Percentiles rank a stretch among this genome's conserved stretches.
Evolutionary conservation across 64 coral and sea anemone genomes (phyloP).

Genomic region (Pocillopora damicornis): DNA sequence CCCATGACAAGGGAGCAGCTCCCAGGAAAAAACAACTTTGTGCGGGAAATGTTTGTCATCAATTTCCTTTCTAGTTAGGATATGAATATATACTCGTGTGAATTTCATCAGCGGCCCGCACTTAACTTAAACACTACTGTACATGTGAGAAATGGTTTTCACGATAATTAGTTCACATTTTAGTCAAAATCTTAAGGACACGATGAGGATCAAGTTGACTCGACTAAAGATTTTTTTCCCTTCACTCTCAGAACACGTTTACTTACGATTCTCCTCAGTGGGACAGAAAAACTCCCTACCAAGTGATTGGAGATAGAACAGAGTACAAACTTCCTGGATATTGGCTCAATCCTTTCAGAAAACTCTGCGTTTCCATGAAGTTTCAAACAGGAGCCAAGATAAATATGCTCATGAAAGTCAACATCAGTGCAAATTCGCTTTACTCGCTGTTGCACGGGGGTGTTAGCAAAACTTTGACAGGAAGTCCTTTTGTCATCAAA

Average conservation of each 20-base stretch:
- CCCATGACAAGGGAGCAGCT: too few relatives aligned
- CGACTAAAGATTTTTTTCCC: not conserved
- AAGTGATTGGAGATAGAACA: not conserved
- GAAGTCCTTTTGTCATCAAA: not conserved
- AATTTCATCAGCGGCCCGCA: too few relatives aligned
- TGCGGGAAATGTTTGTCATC: too few relatives aligned
- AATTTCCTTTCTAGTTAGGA: too few relatives aligned
- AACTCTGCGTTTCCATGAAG: not conserved
- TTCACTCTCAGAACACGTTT: not conserved
- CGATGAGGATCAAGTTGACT: too few relatives aligned
- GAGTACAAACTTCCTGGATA: not conserved
- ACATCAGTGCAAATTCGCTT: not conserved
- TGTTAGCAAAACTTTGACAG: not conserved
- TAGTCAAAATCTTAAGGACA: too few relatives aligned
- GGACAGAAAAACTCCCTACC: not conserved
- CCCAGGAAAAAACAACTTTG: too few relatives aligned
- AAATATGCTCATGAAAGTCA: not conserved
- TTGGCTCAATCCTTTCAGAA: not conserved
- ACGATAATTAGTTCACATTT: too few relatives aligned
- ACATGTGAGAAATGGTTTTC: too few relatives aligned
- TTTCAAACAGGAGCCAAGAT: not conserved
- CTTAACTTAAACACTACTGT: too few relatives aligned
- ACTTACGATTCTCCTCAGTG: not conserved
- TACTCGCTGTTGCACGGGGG: not conserved
- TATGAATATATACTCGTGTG: too few relatives aligned